Evolutionary conservation across 23 tunicate genomes (phyloP).

Genomic region (Trididemnum nubilum): DNA sequence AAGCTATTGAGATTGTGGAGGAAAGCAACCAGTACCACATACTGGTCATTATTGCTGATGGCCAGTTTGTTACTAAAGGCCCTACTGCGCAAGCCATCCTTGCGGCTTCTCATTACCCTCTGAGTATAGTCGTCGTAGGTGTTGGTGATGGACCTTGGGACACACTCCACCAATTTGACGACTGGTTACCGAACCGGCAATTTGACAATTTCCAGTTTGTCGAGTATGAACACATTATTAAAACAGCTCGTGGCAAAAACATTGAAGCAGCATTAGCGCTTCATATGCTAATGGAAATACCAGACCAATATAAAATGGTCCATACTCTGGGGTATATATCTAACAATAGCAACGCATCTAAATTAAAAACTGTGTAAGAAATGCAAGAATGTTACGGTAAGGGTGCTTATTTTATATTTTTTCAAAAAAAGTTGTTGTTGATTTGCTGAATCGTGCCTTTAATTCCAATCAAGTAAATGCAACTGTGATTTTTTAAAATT

Average conservation of each 20-base stretch:
- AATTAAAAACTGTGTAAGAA: too few species aligned
- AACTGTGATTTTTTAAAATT: too few species aligned
- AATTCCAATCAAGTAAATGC: too few species aligned
- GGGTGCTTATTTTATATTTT: too few species aligned
- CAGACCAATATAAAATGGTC: conserved; percentile 83
- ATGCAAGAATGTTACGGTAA: too few species aligned
- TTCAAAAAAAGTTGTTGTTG: too few species aligned
- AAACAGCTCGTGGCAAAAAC: conserved; percentile 28
- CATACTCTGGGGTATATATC: conserved; percentile 51
- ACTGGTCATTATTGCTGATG: conserved; percentile 83
- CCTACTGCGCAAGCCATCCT: conserved; percentile 86
- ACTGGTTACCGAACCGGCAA: conserved; percentile 85
- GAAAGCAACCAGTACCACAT: conserved; percentile 64
- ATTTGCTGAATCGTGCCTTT: too few species aligned
- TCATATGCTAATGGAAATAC: conserved; percentile 87
- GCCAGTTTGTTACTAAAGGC: conserved; percentile 85
- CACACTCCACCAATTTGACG: conserved; percentile 76
- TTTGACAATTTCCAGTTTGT: conserved; percentile 97
- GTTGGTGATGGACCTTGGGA: conserved; percentile 98
- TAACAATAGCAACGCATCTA: not conserved
- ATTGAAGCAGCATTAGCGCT: conserved; percentile 69
- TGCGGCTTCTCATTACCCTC: conserved; percentile 77
- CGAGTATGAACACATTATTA: conserved; percentile 61
- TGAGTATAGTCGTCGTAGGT: conserved; percentile 91
- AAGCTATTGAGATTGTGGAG: conserved; percentile 86